Evolutionary conservation across 37 sponge, comb jelly and placozoan genomes (phyloP).

Genomic region (Amphimedon queenslandica): DNA sequence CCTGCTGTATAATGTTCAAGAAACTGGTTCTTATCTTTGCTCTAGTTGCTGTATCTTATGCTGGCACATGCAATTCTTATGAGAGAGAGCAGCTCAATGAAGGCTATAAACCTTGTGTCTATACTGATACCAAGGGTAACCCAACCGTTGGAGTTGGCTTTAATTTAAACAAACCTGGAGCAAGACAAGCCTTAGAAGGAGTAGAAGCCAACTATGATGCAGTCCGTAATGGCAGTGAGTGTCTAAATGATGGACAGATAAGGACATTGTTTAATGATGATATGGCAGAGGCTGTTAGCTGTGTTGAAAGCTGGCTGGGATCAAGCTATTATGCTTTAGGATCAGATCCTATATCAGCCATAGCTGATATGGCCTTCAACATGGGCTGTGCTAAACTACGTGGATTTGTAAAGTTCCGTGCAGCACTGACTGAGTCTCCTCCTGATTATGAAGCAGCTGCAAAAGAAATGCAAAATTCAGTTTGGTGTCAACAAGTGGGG

Average conservation of each 20-base stretch:
- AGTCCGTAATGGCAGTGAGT: constrained; percentile 1
- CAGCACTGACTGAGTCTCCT: background rate
- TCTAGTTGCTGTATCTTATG: background rate
- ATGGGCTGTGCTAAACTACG: constrained; percentile 3
- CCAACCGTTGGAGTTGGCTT: constrained; percentile 7
- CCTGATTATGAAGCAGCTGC: background rate
- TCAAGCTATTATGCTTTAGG: background rate
- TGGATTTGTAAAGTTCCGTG: background rate
- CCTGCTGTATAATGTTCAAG: too few relatives aligned
- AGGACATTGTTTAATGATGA: background rate
- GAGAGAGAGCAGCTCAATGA: background rate
- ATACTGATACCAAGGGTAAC: background rate
- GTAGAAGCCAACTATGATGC: constrained; percentile 13
- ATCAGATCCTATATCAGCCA: background rate
- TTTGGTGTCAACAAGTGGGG: constrained; percentile 1
- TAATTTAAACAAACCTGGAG: background rate
- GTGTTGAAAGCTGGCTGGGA: background rate
- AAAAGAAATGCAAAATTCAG: constrained; percentile 5
- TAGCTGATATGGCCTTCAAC: constrained; percentile 25
- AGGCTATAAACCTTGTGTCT: background rate
- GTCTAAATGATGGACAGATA: background rate
- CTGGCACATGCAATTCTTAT: constrained; percentile 16
- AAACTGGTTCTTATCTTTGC: too few relatives aligned
- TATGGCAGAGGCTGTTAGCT: constrained; percentile 7
- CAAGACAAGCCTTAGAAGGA: background rate